phyloP scores from a whole-genome alignment of 2,888 invertebrate species.

The Syrphus vitripennis region DNA sequence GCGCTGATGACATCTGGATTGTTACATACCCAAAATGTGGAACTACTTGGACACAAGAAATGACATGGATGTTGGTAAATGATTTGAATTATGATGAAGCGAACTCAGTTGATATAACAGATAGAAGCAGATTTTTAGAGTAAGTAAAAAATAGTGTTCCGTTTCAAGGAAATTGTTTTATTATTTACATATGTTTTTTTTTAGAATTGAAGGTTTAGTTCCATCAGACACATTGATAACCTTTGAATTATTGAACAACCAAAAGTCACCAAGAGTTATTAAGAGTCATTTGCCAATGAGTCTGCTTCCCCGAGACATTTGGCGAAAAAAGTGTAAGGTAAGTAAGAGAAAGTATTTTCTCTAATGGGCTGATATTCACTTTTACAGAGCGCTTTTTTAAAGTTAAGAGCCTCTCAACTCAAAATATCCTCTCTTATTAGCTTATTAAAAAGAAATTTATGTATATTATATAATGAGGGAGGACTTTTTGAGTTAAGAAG shows the following conservation, averaged over 20 bases:
- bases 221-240: not conserved
- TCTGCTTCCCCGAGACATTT: constrained; percentile 62
- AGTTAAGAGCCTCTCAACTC: too few species aligned
- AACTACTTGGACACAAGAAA: constrained; percentile 72
- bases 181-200: not conserved
- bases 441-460: too few species aligned
- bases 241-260: not conserved
- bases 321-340: constrained; percentile 63
- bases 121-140: constrained; percentile 66
- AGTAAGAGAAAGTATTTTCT: too few species aligned
- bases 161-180: too few species aligned
- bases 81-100: constrained; percentile 53
- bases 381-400: too few species aligned
- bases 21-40: constrained; percentile 67
- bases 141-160: not conserved
- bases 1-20: constrained; percentile 69
- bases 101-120: not conserved
- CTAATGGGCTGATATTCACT: too few species aligned
- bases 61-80: constrained; percentile 65
- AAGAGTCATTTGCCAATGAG: constrained; percentile 63
- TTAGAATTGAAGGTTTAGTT: not conserved
- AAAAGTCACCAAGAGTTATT: constrained; percentile 59
- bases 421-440: too few species aligned
- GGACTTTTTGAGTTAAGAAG: too few species aligned
- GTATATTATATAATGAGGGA: too few species aligned